Evolutionary conservation across 2,113 vertebrate genomes (phyloP), one percentile per base, ranked within the genome.

Genomic region (Amia ocellicauda): DNA sequence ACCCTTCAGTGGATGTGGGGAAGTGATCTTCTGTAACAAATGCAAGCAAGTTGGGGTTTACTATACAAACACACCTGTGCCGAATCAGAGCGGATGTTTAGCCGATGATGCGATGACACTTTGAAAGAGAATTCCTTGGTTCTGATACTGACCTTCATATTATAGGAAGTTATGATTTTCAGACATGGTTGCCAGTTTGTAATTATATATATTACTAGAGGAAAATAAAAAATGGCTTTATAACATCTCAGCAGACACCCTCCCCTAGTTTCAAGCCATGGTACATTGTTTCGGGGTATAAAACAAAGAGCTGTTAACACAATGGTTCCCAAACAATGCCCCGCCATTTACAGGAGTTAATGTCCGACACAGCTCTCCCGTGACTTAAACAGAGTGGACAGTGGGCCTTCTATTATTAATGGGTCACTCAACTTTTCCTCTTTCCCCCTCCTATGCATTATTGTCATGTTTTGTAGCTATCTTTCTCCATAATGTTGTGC

Each of bases 351-450:
- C 55, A 20, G 9, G 43, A 29, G 28, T 61, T 45, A 2, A 28
- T 67, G 64, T 49, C 26, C n/a, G 14, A 40, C 24, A 13, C 17
- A 47, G 58, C 59, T 67, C 67, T n/a, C 23, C 42, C 26, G 53
- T 73, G 71, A 76, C 41, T 26, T 71, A 64, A 79, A 71, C 58
- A 63, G 41, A 71, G 73, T 24, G 65, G 74, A 81, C 76, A 75
- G n/a, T 53, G 13, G 20, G 24, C 20, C 45, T 40, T 61, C 24
- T 40, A 69, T 72, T 55, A 70, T 75, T 74, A 77, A 79, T 73
- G 69, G 72, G 73, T 78, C 71, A 75, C 66, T 31, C 56, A 53
- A 45, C 28, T 63, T 41, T 40, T 11, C 59, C 52, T n/a, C 60
- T 62, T 60, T 27, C 68, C 49, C 64, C 57, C 47, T 59, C 69